phyloP scores from a whole-genome alignment of 2,888 invertebrate genomes.

The Adelognathus sp. region DNA sequence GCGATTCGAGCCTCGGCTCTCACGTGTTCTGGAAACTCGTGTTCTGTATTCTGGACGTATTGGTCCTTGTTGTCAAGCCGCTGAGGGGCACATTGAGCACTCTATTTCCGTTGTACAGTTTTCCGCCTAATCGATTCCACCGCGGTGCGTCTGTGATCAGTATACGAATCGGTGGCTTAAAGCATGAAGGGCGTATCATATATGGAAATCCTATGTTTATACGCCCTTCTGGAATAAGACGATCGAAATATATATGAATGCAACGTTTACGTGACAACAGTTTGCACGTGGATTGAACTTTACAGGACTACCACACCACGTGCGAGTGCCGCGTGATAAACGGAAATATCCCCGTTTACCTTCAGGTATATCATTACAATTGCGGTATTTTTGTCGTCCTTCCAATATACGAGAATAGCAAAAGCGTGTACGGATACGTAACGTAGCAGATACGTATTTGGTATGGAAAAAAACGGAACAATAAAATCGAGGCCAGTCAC shows the following conservation, averaged over 20 bases:
- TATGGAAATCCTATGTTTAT: too few relatives aligned
- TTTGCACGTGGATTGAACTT: too few relatives aligned
- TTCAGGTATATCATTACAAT: background rate
- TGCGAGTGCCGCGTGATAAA: background rate
- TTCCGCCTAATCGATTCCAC: conserved; percentile 33
- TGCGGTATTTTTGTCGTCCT: background rate
- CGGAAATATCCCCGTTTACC: background rate
- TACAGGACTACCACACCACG: too few relatives aligned
- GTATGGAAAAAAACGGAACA: background rate
- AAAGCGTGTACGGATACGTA: background rate
- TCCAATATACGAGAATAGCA: background rate
- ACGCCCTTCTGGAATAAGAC: too few relatives aligned
- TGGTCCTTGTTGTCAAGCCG: conserved; percentile 18
- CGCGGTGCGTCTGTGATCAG: background rate
- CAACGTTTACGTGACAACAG: too few relatives aligned
- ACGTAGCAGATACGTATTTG: background rate
- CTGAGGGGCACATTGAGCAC: conserved; percentile 41
- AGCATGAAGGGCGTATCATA: too few relatives aligned
- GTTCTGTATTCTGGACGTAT: conserved; percentile 26
- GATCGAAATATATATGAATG: too few relatives aligned
- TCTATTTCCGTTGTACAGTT: conserved; percentile 34
- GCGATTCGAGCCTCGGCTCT: background rate
- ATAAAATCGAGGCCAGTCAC: background rate
- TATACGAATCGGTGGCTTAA: too few relatives aligned
- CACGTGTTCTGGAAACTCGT: conserved; percentile 45